Percentiles rank a stretch among this genome's conserved stretches.
phyloP scores from a whole-genome alignment of 2,113 vertebrate genomes.

The Chiloscyllium plagiosum region DNA sequence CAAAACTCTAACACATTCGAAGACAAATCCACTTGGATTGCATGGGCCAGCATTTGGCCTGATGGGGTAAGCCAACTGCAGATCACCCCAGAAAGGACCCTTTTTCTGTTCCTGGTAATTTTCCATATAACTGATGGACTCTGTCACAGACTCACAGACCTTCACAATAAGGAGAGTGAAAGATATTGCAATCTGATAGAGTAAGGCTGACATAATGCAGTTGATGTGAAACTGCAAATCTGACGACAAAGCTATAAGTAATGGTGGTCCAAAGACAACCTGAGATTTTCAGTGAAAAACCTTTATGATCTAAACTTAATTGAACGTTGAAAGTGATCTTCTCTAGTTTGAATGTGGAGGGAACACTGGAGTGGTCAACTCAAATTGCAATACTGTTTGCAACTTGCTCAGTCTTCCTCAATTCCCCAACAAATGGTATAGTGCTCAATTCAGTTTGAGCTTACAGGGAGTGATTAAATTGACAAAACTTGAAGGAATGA shows the following conservation, averaged over 20 bases:
- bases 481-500: no score
- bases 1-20: neutral
- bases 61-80: neutral
- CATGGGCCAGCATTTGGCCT: neutral
- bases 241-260: neutral
- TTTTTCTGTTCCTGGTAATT: neutral
- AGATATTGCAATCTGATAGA: neutral
- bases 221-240: neutral
- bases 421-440: neutral
- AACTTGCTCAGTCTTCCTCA: neutral
- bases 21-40: neutral
- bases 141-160: neutral
- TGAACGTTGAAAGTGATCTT: neutral
- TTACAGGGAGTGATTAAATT: no score
- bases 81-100: neutral
- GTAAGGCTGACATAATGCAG: neutral
- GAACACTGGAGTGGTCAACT: neutral
- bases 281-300: neutral
- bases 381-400: neutral
- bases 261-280: neutral
- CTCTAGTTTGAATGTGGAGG: neutral
- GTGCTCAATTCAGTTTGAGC: neutral
- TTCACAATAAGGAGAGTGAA: neutral
- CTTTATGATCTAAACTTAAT: neutral
- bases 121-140: neutral